Percentiles rank a stretch among this genome's conserved stretches.
Conservation (phyloP, 2,113 vertebrate genomes). For the Brachypodius melanocephalos region DNA sequence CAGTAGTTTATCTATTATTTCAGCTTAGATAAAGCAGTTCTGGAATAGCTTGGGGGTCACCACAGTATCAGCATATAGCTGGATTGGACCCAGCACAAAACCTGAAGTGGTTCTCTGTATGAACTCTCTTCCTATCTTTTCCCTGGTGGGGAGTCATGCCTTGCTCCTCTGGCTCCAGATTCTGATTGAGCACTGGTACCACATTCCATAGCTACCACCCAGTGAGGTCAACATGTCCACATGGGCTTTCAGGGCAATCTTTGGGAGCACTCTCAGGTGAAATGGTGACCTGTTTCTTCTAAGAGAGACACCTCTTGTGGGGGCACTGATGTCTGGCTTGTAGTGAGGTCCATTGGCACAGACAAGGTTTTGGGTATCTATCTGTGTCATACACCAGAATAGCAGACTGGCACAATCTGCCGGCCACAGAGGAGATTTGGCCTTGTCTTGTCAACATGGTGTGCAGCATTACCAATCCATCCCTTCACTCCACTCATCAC, state of each 20-base stretch:
- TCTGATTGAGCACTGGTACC: not conserved
- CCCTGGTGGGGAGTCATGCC: accelerated
- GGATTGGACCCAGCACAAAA: not conserved
- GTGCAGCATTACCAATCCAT: accelerated
- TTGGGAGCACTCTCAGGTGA: not conserved
- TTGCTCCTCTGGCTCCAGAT: not conserved
- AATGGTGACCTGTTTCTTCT: not conserved
- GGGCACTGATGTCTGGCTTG: not conserved
- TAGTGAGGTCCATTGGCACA: not conserved
- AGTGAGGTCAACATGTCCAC: not conserved
- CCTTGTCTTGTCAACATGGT: not conserved
- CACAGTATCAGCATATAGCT: not conserved
- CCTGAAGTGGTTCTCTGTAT: not conserved
- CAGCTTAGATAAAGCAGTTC: not conserved
- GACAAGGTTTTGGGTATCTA: not conserved
- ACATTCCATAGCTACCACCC: not conserved
- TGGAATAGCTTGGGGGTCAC: not conserved
- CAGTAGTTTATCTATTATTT: not conserved
- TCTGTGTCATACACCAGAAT: not conserved
- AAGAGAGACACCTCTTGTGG: not conserved
- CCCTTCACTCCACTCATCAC: not conserved
- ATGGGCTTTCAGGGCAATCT: not conserved
- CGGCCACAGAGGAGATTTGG: not conserved
- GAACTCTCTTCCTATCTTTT: not conserved
- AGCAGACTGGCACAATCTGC: not conserved